Base-by-base conservation (phyloP, 2,797 vertebrate genomes). In the Hylomyscus alleni region DNA sequence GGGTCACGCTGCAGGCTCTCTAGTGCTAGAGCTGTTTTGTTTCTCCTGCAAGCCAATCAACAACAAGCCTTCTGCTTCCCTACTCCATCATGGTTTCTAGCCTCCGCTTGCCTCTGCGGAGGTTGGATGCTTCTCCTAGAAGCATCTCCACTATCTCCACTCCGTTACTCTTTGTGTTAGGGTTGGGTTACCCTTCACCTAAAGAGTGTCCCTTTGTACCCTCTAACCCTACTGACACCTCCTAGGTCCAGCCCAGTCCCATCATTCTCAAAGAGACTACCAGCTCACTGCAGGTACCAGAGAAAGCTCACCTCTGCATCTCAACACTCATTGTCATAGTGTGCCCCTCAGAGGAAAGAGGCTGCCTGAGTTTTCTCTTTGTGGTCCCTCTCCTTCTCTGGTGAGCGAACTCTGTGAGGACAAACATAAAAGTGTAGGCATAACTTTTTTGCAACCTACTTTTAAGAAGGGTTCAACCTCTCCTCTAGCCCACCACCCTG, bases 21-120 rank as follows among this genome's bases (percentile, higher is more conserved):
- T 37, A 50, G 67, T 17, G n/a, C 34, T 31, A 10, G 60, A 82
- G 89, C 47, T 56, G 29, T 83, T 96, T 92, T 67, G 86, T 94
- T 95, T 92, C 96, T 75, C 92, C n/a, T 31, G 1, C 90, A 84
- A 94, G 94, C 72, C 20, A 84, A 60, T 40, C 91, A n/a, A 67
- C 93, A 56, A 60, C 89, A 95, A 52, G 83, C 78, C 93, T 78
- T 11, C 73, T 72, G 34, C 91, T 92, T 93, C 94, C 60, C 26
- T 54, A 93, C 20, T 4, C 26, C 56, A 0, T 47, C 76, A 20
- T 17, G 8, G 72, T 3, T 13, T 17, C 60, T 17, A 19, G 56
- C 31, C 34, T 86, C 31, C 34, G 29, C 24, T n/a, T 7, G 1
- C 76, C 54, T 65, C 7, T 19, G 24, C 22, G 29, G 60, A 54